Percentiles rank a stretch among this genome's conserved stretches.
Evolutionary conservation across 2,113 vertebrate genomes (phyloP).

Genomic region (Struthio camelus): DNA sequence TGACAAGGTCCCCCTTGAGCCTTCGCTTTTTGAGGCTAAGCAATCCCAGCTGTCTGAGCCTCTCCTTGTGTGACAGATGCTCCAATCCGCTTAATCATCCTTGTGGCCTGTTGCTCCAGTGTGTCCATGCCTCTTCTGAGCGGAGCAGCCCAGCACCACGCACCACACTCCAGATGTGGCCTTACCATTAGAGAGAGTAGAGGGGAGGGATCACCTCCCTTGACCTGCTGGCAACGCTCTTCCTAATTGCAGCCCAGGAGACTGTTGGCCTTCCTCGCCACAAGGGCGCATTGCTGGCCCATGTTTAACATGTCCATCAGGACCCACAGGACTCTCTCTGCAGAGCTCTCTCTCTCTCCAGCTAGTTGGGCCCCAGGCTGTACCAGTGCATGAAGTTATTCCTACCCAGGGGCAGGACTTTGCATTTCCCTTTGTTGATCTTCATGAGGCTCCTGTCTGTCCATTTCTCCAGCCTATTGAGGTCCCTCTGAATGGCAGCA

Average conservation of each 20-base stretch:
- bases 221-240: background rate
- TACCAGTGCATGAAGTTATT: no score
- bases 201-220: background rate
- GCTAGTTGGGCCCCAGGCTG: no score
- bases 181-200: background rate
- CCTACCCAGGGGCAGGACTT: no score
- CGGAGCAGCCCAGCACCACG: background rate
- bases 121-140: background rate
- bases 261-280: background rate
- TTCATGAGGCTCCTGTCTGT: no score
- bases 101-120: background rate
- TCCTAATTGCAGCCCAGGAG: background rate
- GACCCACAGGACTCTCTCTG: background rate
- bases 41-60: background rate
- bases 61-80: background rate
- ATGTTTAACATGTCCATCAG: background rate
- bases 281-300: background rate
- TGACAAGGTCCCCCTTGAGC: background rate
- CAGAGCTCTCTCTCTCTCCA: background rate
- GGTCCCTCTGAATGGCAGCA: no score
- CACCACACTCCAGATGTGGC: background rate
- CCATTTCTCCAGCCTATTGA: no score
- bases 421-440: no score
- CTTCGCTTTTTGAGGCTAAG: background rate
- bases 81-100: fast-evolving